These are phyloP conservation scores for Drosophila sordidula DNA, from an alignment of 2,888 invertebrate genomes.

Conservation along the genomic window DNA sequence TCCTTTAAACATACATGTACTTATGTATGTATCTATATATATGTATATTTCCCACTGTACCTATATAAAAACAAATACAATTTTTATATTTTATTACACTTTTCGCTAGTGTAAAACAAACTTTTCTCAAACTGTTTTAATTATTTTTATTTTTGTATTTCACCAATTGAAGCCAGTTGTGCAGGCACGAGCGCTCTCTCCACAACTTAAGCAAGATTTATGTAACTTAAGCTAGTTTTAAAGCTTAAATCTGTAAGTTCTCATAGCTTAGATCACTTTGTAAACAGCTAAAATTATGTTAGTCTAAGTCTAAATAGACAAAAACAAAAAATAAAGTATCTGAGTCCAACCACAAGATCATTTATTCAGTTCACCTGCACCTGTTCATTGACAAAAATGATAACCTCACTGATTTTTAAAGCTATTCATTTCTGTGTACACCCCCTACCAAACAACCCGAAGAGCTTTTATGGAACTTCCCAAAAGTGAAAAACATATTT, in stretches of 20 bases:
- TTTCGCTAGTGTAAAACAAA: conserved; percentile 12
- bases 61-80: conserved; percentile 15
- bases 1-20: conserved; percentile 18
- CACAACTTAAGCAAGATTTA: conserved; percentile 1
- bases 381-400: conserved; percentile 26
- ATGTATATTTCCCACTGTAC: conserved; percentile 38
- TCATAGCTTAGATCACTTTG: conserved; percentile 14
- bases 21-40: conserved; percentile 29
- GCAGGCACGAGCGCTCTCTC: conserved; percentile 9
- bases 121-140: not conserved
- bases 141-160: conserved; percentile 2
- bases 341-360: conserved; percentile 33
- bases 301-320: conserved; percentile 22
- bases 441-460: conserved; percentile 10
- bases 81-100: conserved; percentile 21
- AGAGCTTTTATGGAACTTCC: conserved; percentile 17
- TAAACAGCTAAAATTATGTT: conserved; percentile 13
- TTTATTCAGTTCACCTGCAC: conserved; percentile 40
- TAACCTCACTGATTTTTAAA: conserved; percentile 29
- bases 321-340: not conserved
- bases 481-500: conserved; percentile 7
- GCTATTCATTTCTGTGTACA: conserved; percentile 32
- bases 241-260: conserved; percentile 34
- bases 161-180: not conserved
- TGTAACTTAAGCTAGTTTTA: conserved; percentile 36